phyloP scores from a whole-genome alignment of 2,113 vertebrate genomes.

The Toxostoma redivivum region DNA sequence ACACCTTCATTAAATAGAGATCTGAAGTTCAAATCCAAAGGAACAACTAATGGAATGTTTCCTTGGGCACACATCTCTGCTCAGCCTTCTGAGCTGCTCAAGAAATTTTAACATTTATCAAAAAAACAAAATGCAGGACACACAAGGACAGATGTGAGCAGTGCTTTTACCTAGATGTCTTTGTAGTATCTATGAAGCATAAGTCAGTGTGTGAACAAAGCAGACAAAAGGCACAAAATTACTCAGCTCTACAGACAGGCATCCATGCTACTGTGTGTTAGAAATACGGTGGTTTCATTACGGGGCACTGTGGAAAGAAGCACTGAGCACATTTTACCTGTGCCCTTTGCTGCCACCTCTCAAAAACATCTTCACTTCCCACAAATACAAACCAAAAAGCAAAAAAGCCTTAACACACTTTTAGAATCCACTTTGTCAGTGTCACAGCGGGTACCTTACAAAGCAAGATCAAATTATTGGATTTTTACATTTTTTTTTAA shows the following conservation, averaged over 20 bases:
- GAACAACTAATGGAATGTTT: neutral
- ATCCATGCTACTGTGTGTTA: constrained; percentile 19
- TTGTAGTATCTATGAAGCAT: constrained; percentile 26
- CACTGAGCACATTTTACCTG: neutral
- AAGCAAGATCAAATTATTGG: neutral
- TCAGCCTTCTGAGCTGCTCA: neutral
- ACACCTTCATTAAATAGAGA: neutral
- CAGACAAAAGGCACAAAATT: constrained; percentile 69
- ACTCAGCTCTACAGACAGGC: constrained; percentile 33
- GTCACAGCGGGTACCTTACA: constrained; percentile 20
- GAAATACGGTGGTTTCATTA: neutral
- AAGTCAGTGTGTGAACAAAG: constrained; percentile 45
- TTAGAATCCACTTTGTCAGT: neutral
- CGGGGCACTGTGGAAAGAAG: neutral
- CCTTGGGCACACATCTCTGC: neutral
- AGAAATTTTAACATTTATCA: neutral
- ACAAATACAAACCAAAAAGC: neutral
- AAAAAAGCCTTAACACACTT: neutral
- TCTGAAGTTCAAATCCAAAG: neutral
- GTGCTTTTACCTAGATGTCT: constrained; percentile 24
- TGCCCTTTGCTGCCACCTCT: neutral
- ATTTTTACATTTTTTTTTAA: neutral
- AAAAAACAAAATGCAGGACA: neutral
- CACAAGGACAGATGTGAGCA: neutral
- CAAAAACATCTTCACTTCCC: neutral